Conservation (phyloP, 2,888 invertebrate genomes). For the Lithophane ornitopus region DNA sequence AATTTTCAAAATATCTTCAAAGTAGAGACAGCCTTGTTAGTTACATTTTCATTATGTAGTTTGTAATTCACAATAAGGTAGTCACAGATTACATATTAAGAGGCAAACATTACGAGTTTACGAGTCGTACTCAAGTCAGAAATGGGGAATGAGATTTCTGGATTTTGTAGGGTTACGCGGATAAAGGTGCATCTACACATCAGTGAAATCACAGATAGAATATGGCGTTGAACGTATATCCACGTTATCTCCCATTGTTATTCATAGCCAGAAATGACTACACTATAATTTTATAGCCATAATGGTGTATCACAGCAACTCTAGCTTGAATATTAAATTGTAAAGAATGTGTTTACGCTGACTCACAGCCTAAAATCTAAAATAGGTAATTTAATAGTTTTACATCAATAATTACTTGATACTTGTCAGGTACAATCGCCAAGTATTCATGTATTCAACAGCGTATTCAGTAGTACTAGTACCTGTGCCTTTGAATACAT, state of each 20-base stretch:
- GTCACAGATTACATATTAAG: slow-evolving; percentile 66
- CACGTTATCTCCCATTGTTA: slow-evolving; percentile 70
- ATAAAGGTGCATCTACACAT: slow-evolving; percentile 78
- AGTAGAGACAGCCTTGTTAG: slow-evolving; percentile 74
- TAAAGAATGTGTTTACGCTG: slow-evolving; percentile 87
- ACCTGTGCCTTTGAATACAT: slow-evolving; percentile 42
- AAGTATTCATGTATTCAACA: slow-evolving; percentile 42
- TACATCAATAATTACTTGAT: slow-evolving; percentile 80
- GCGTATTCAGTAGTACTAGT: slow-evolving; percentile 51
- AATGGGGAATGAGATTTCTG: slow-evolving; percentile 60
- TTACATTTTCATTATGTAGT: slow-evolving; percentile 69
- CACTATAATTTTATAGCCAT: slow-evolving; percentile 86
- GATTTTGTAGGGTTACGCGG: slow-evolving; percentile 61
- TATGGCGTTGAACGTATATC: slow-evolving; percentile 75
- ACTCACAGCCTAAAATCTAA: slow-evolving; percentile 89
- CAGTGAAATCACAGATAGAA: slow-evolving; percentile 86
- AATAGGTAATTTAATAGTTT: slow-evolving; percentile 80
- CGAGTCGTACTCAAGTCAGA: slow-evolving; percentile 68
- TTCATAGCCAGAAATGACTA: slow-evolving; percentile 83
- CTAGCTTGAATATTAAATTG: slow-evolving; percentile 89
- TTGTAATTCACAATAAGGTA: slow-evolving; percentile 61
- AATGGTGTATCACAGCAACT: slow-evolving; percentile 90
- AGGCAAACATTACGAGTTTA: slow-evolving; percentile 69
- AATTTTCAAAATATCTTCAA: slow-evolving; percentile 73
- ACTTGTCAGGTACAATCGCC: slow-evolving; percentile 74